Evolutionary conservation across 2,888 invertebrate genomes (phyloP).

Genomic region (Thera britannica): DNA sequence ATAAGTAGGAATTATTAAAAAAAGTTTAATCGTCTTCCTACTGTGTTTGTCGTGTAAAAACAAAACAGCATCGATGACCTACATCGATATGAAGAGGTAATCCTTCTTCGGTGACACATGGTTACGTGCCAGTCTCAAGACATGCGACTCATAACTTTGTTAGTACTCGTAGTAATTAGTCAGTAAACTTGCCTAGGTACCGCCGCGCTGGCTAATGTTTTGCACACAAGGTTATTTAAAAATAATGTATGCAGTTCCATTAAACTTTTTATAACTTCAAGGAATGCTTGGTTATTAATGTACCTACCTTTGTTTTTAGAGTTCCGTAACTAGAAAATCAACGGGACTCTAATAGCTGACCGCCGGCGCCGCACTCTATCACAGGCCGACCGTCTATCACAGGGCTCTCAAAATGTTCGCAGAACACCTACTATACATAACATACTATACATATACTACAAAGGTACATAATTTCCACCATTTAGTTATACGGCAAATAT

Average conservation of each 20-base stretch:
- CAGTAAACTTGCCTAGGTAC: conserved; percentile 38
- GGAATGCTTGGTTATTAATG: conserved; percentile 44
- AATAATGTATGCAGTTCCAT: conserved; percentile 49
- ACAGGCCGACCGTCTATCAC: no score
- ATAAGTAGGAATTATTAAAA: not conserved
- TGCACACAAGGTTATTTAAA: conserved; percentile 49
- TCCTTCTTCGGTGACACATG: conserved; percentile 40
- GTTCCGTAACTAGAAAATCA: not conserved
- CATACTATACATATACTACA: no score
- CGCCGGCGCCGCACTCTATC: no score
- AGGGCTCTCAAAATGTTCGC: no score
- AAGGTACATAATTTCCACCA: no score
- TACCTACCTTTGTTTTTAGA: conserved; percentile 1
- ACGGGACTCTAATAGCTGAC: not conserved
- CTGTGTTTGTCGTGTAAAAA: not conserved
- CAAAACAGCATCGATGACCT: conserved; percentile 55
- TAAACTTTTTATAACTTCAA: conserved; percentile 46
- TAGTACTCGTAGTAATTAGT: conserved; percentile 33
- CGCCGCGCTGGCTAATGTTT: conserved; percentile 33
- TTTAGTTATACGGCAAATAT: no score
- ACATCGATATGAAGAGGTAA: conserved; percentile 50
- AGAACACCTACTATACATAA: no score
- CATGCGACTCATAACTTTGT: conserved; percentile 45
- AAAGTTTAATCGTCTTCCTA: not conserved
- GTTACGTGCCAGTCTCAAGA: conserved; percentile 41